Percentiles rank a stretch among this genome's conserved stretches.
Conservation (phyloP, 2,113 vertebrate species). For the Daubentonia madagascariensis region DNA sequence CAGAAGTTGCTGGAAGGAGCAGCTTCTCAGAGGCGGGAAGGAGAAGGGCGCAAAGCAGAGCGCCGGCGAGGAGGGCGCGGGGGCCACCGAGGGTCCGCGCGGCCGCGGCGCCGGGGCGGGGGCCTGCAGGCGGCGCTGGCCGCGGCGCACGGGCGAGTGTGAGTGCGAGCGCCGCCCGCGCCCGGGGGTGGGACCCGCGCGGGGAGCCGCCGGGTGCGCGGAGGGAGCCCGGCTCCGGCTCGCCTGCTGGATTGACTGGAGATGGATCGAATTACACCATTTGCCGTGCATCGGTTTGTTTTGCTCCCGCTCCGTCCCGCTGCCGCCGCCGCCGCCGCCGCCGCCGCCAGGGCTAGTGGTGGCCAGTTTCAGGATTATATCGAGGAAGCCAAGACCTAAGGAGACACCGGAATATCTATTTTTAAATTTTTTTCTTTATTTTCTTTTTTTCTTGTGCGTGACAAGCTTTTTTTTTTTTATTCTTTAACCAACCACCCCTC, state of each 20-base stretch:
- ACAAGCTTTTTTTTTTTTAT: not conserved
- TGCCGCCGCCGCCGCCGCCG: conserved; percentile 69
- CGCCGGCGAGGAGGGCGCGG: conserved; percentile 66
- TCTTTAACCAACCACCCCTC: not conserved
- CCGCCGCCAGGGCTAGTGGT: conserved; percentile 63
- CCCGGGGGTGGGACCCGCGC: conserved; percentile 83
- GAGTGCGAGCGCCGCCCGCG: conserved; percentile 71
- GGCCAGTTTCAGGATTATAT: conserved; percentile 72
- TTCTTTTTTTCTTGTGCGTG: not conserved
- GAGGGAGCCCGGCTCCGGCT: conserved; percentile 71
- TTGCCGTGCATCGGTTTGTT: conserved; percentile 89
- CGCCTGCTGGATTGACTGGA: conserved; percentile 86
- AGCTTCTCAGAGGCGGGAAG: conserved; percentile 28
- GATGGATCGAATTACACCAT: conserved; percentile 92
- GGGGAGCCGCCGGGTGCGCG: conserved; percentile 80
- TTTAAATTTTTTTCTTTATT: not conserved
- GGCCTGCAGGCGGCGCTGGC: conserved; percentile 70
- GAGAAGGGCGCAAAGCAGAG: conserved; percentile 70
- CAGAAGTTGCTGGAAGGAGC: conserved; percentile 50
- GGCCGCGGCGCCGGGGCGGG: conserved; percentile 5
- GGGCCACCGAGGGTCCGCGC: conserved; percentile 36
- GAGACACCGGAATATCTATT: not conserved
- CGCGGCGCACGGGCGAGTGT: conserved; percentile 72
- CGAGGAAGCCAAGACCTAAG: conserved; percentile 1
- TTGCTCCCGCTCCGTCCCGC: conserved; percentile 81